Evolutionary conservation across 2,888 invertebrate genomes (phyloP).

Genomic region (Teleogryllus oceanicus): DNA sequence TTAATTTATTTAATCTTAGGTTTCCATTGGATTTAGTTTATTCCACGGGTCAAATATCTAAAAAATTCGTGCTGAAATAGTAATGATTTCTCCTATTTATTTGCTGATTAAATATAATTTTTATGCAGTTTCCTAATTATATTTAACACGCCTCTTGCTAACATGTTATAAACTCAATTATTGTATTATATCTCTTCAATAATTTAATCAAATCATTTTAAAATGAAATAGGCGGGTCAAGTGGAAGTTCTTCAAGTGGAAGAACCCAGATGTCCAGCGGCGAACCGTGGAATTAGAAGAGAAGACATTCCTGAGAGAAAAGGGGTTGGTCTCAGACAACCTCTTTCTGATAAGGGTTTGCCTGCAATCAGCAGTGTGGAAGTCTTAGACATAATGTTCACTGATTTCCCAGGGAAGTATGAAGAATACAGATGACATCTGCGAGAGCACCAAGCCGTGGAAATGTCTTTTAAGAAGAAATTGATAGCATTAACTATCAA

Average conservation of each 20-base stretch:
- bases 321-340: conserved; percentile 79
- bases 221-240: too few relatives aligned
- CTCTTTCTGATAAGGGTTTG: conserved; percentile 89
- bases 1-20: too few relatives aligned
- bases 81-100: too few relatives aligned
- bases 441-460: conserved; percentile 65
- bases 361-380: conserved; percentile 90
- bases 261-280: conserved; percentile 83
- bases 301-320: conserved; percentile 79
- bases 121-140: too few relatives aligned
- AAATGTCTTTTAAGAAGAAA: conserved; percentile 64
- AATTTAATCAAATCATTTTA: too few relatives aligned
- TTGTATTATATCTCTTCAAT: too few relatives aligned
- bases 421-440: conserved; percentile 80
- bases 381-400: conserved; percentile 91
- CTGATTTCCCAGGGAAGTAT: conserved; percentile 92
- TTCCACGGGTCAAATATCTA: too few relatives aligned
- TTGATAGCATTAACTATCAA: conserved; percentile 42
- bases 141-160: too few relatives aligned
- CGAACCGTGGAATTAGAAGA: conserved; percentile 87
- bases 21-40: too few relatives aligned
- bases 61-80: too few relatives aligned
- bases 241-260: conserved; percentile 95
- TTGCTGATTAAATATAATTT: too few relatives aligned
- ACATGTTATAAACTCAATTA: too few relatives aligned